A percentile compares a stretch with the other conserved stretches of the same genome.
Conservation (phyloP, 2,113 vertebrate genomes). For the Lycaon pictus region DNA sequence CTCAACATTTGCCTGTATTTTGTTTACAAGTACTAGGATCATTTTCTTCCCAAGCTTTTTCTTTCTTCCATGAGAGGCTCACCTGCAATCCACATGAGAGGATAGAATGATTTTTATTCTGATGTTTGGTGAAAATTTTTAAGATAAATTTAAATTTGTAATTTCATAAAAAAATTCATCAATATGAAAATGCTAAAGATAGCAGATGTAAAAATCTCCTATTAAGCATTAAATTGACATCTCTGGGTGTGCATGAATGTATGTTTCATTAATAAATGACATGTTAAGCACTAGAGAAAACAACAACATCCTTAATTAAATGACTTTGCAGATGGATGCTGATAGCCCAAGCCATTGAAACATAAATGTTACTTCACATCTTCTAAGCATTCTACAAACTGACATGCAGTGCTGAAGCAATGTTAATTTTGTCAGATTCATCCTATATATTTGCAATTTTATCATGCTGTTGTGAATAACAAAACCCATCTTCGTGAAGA, state of each 20-base stretch:
- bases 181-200: neutral
- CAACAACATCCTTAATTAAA: slow-evolving; percentile 9
- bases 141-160: neutral
- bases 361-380: slow-evolving; percentile 71
- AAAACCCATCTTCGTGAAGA: neutral
- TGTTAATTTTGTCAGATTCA: slow-evolving; percentile 45
- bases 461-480: slow-evolving; percentile 44
- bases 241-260: rapidly evolving
- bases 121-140: neutral
- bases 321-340: slow-evolving; percentile 49
- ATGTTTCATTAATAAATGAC: slow-evolving; percentile 52
- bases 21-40: neutral
- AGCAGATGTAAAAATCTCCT: neutral
- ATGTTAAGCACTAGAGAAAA: slow-evolving; percentile 15
- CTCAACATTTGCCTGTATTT: neutral
- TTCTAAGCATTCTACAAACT: slow-evolving; percentile 59
- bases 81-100: neutral
- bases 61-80: neutral
- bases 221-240: neutral
- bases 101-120: neutral
- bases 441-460: slow-evolving; percentile 36
- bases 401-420: slow-evolving; percentile 62
- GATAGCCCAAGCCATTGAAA: slow-evolving; percentile 39
- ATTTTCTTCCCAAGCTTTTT: neutral
- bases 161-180: neutral